Evolutionary conservation across 2,888 invertebrate genomes (phyloP).

Genomic region (Hyalella azteca): DNA sequence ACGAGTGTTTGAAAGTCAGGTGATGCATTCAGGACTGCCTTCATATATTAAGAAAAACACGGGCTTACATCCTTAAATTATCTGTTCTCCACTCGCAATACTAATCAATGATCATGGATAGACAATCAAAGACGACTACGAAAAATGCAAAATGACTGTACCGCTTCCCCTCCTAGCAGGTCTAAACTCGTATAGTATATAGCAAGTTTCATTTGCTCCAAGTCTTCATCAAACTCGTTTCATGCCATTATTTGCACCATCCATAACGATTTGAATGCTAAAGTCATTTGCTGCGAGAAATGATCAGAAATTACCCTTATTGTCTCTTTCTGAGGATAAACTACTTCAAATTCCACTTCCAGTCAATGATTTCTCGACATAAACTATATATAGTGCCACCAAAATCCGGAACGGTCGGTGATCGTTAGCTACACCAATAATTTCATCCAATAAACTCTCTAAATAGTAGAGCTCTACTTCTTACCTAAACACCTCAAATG

Average conservation of each 20-base stretch:
- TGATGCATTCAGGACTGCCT: too few species aligned
- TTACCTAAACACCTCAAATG: background rate
- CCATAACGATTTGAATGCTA: too few species aligned
- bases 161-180: background rate
- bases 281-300: background rate
- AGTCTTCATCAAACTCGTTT: background rate
- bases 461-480: background rate
- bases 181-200: background rate
- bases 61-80: too few species aligned
- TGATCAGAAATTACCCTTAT: background rate
- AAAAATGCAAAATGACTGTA: background rate
- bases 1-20: too few species aligned
- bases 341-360: conserved; percentile 4
- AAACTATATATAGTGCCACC: conserved; percentile 14
- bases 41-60: too few species aligned
- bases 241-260: background rate
- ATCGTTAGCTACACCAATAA: background rate
- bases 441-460: background rate
- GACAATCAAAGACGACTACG: conserved; percentile 1
- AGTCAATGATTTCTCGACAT: background rate
- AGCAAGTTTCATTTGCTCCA: background rate
- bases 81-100: too few species aligned
- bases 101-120: background rate
- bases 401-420: background rate
- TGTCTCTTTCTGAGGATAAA: background rate